These are phyloP conservation scores for Amblyopsis hoosieri DNA, from an alignment of 2,797 vertebrate genomes.

Conservation along the genomic window DNA sequence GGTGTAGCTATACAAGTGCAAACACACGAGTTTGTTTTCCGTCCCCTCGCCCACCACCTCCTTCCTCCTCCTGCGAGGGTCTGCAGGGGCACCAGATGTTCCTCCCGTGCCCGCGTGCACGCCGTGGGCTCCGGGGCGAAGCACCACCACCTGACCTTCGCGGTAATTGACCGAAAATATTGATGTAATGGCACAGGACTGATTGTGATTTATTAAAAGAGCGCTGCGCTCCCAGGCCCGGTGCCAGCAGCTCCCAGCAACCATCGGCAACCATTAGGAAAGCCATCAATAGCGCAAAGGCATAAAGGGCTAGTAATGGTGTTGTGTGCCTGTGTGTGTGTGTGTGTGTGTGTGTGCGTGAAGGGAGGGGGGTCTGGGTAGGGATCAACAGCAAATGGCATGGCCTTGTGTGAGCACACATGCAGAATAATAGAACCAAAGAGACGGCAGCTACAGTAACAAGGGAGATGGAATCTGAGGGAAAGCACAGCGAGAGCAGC, in stretches of 20 bases:
- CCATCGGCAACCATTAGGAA: conserved; percentile 98
- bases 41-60: conserved; percentile 13
- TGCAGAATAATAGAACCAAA: conserved; percentile 65
- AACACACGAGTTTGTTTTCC: conserved; percentile 10
- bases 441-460: no score
- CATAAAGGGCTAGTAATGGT: conserved; percentile 94
- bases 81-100: conserved; percentile 89
- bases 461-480: conserved; percentile 33
- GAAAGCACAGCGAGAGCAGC: not conserved
- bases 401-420: conserved; percentile 69
- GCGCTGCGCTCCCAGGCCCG: conserved; percentile 90
- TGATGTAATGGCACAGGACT: conserved; percentile 98
- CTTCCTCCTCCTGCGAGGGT: conserved; percentile 32
- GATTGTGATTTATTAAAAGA: conserved; percentile 99
- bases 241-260: conserved; percentile 94
- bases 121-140: conserved; percentile 83
- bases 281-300: conserved; percentile 96
- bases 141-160: conserved; percentile 95
- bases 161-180: conserved; percentile 99
- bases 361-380: conserved; percentile 45
- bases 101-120: conserved; percentile 78
- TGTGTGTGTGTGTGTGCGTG: not conserved
- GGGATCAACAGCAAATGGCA: conserved; percentile 86
- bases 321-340: conserved; percentile 82
- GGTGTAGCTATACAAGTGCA: conserved; percentile 53